Evolutionary conservation across 2,888 invertebrate species (phyloP).

Genomic region (Eupelmus urozonus): DNA sequence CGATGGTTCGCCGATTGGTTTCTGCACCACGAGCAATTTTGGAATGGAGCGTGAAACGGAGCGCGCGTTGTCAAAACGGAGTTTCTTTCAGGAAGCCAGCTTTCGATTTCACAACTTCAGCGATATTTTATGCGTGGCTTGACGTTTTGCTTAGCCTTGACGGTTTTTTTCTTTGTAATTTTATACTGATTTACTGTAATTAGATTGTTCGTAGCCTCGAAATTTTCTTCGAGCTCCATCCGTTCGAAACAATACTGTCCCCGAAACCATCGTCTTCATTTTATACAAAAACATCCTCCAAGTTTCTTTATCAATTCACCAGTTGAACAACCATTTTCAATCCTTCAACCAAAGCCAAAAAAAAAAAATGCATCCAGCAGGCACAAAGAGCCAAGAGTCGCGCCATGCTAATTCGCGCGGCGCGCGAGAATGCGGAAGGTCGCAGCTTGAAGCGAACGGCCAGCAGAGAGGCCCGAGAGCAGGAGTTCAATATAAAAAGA

Average conservation of each 20-base stretch:
- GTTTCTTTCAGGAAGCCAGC: not conserved
- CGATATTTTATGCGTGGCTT: slow-evolving; percentile 11
- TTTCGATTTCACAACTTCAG: not conserved
- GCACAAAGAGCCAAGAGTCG: not conserved
- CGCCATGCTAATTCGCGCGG: slow-evolving; percentile 52
- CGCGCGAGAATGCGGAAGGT: slow-evolving; percentile 62
- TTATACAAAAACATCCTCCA: no score
- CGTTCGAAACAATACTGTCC: no score
- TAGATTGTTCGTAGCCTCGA: no score
- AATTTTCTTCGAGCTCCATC: no score
- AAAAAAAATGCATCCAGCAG: no score
- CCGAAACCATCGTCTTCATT: no score
- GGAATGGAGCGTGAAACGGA: not conserved
- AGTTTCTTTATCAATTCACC: no score
- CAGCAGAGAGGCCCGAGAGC: slow-evolving; percentile 4
- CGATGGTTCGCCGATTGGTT: not conserved
- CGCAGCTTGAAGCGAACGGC: slow-evolving; percentile 21
- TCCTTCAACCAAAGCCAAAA: not conserved
- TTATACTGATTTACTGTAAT: no score
- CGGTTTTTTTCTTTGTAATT: no score
- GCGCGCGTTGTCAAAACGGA: no score
- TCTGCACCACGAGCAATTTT: not conserved
- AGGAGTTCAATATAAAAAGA: slow-evolving; percentile 61
- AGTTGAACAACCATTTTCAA: not conserved
- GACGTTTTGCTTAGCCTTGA: no score